Conservation (phyloP, 2,113 vertebrate genomes). For the Xiphophorus couchianus region DNA sequence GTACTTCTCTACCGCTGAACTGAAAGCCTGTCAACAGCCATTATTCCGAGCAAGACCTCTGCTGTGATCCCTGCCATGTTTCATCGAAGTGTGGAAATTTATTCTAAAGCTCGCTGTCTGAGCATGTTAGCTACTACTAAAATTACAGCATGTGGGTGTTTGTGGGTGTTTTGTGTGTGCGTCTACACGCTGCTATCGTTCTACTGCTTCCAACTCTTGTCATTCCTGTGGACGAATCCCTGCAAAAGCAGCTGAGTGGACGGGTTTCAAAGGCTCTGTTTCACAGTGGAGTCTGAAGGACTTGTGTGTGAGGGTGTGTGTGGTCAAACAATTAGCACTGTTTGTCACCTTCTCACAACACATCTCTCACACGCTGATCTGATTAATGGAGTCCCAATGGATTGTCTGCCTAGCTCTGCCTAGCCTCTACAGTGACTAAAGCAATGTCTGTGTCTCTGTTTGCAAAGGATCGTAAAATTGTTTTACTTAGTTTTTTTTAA, state of each 20-base stretch:
- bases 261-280: conserved; percentile 43
- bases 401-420: conserved; percentile 2
- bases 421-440: conserved; percentile 31
- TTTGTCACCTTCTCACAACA: conserved; percentile 36
- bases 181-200: conserved; percentile 12
- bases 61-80: conserved; percentile 76
- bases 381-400: conserved; percentile 49
- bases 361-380: conserved; percentile 58
- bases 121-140: conserved; percentile 62
- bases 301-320: conserved; percentile 5
- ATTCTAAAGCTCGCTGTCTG: conserved; percentile 67
- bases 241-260: conserved; percentile 55
- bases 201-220: conserved; percentile 41
- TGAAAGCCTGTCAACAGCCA: conserved; percentile 69
- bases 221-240: conserved; percentile 41
- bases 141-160: conserved; percentile 47
- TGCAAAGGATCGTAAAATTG: background rate
- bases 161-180: conserved; percentile 32
- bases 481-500: too few relatives aligned
- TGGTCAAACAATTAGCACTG: conserved; percentile 65
- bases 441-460: conserved; percentile 8
- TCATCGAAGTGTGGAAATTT: conserved; percentile 66
- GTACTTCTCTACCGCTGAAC: conserved; percentile 41
- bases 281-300: conserved; percentile 23
- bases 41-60: conserved; percentile 70